Evolutionary conservation across 2,888 invertebrate species (phyloP).

Genomic region (Euplexia lucipara): DNA sequence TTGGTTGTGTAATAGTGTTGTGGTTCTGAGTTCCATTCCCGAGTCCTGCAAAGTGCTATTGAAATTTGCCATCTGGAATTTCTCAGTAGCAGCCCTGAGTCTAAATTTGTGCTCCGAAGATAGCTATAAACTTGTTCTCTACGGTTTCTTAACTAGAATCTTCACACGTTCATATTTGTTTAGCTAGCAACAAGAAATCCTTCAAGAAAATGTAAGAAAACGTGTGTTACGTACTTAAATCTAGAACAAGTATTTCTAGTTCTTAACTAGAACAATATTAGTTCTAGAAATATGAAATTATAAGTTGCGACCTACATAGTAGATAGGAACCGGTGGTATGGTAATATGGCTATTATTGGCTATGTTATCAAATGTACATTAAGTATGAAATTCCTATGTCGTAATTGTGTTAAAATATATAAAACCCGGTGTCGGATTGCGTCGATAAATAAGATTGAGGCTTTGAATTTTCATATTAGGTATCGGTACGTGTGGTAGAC

Average conservation of each 20-base stretch:
- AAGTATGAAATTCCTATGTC: slow-evolving; percentile 47
- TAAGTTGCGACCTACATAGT: slow-evolving; percentile 40
- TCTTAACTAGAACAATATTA: slow-evolving; percentile 53
- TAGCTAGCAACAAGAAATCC: slow-evolving; percentile 28
- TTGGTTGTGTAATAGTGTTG: too few species aligned
- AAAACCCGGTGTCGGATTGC: slow-evolving; percentile 52
- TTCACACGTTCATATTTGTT: slow-evolving; percentile 1
- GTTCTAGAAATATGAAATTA: slow-evolving; percentile 52
- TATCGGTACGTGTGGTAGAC: slow-evolving; percentile 20
- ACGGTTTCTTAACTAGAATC: too few species aligned
- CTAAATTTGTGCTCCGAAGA: too few species aligned
- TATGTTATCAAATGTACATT: slow-evolving; percentile 46
- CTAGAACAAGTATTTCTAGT: slow-evolving; percentile 46
- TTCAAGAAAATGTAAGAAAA: slow-evolving; percentile 46
- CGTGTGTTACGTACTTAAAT: slow-evolving; percentile 30
- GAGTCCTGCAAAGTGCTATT: too few species aligned
- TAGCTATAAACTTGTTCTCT: too few species aligned
- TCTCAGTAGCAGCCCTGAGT: too few species aligned
- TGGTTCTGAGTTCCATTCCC: too few species aligned
- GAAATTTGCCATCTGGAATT: too few species aligned
- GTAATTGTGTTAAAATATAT: slow-evolving; percentile 52
- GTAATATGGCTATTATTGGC: slow-evolving; percentile 41
- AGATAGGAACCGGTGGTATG: slow-evolving; percentile 23
- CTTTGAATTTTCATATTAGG: slow-evolving; percentile 59
- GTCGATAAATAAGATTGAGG: slow-evolving; percentile 57